A percentile compares a stretch with the other conserved stretches of the same genome.
Conservation (phyloP, 2,888 invertebrate species). For the Euclidia mi region DNA sequence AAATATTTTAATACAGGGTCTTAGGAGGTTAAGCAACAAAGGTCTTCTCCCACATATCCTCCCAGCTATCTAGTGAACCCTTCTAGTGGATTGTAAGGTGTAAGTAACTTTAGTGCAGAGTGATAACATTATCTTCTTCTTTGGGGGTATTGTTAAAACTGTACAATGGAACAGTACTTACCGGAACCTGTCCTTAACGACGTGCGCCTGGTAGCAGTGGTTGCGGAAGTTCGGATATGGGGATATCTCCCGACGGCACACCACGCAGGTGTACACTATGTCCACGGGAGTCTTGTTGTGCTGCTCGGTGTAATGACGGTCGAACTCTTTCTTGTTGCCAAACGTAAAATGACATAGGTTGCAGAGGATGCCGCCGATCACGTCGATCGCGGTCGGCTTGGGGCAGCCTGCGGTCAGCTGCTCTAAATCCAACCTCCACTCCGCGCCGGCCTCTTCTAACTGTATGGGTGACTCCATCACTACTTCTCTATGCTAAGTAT, state of each 20-base stretch:
- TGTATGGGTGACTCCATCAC: conserved; percentile 70
- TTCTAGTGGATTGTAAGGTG: too few species aligned
- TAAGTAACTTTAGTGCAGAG: too few species aligned
- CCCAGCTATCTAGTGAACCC: too few species aligned
- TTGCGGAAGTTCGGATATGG: conserved; percentile 90
- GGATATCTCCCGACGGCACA: conserved; percentile 87
- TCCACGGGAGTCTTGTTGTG: conserved; percentile 68
- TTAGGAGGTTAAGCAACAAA: too few species aligned
- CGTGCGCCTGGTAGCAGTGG: conserved; percentile 90
- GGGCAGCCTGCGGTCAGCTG: conserved; percentile 38
- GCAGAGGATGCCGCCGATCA: conserved; percentile 89
- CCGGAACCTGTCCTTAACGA: conserved; percentile 89
- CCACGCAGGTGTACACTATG: conserved; percentile 89
- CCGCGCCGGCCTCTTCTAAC: conserved; percentile 29
- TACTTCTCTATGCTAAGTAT: conserved; percentile 67
- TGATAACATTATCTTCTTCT: too few species aligned
- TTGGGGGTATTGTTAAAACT: too few species aligned
- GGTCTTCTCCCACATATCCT: too few species aligned
- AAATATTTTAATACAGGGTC: too few species aligned
- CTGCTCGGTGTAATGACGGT: conserved; percentile 83
- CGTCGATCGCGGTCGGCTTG: conserved; percentile 80
- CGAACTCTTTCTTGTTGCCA: conserved; percentile 87
- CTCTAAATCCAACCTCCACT: conserved; percentile 42
- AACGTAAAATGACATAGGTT: conserved; percentile 87
- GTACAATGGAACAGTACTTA: conserved; percentile 65